Conservation (phyloP, 2,888 invertebrate genomes). For the Campoletis raptor region DNA sequence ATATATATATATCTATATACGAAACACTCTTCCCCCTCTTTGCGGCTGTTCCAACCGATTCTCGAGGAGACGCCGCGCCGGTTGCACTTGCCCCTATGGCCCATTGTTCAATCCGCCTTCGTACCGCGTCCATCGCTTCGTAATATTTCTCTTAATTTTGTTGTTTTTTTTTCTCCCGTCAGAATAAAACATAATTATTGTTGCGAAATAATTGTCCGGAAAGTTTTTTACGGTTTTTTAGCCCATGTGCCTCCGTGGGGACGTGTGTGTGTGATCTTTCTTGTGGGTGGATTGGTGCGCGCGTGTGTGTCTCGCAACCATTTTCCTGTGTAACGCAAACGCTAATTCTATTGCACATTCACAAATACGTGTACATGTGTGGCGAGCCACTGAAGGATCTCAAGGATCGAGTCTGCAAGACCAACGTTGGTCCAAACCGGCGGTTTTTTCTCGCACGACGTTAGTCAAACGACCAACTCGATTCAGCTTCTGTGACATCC, state of each 20-base stretch:
- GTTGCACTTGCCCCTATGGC: slow-evolving; percentile 80
- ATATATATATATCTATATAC: neutral
- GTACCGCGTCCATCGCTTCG: slow-evolving; percentile 42
- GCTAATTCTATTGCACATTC: neutral
- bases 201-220: neutral
- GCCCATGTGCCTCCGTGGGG: neutral
- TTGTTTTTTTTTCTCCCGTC: neutral
- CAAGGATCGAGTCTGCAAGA: slow-evolving; percentile 22
- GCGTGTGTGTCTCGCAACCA: slow-evolving; percentile 1
- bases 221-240: neutral
- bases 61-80: slow-evolving; percentile 77
- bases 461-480: slow-evolving; percentile 20
- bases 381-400: slow-evolving; percentile 19
- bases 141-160: neutral
- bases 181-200: neutral
- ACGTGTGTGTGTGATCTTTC: slow-evolving; percentile 5
- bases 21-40: slow-evolving; percentile 28
- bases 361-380: neutral
- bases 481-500: neutral
- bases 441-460: slow-evolving; percentile 18
- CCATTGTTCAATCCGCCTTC: slow-evolving; percentile 77
- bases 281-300: neutral
- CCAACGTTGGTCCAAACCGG: slow-evolving; percentile 6
- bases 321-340: slow-evolving; percentile 5
- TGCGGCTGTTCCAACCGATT: slow-evolving; percentile 8